Percentiles rank a stretch among this genome's conserved stretches.
Evolutionary conservation across 2,113 vertebrate species (phyloP).

Genomic region (Grallaria varia): DNA sequence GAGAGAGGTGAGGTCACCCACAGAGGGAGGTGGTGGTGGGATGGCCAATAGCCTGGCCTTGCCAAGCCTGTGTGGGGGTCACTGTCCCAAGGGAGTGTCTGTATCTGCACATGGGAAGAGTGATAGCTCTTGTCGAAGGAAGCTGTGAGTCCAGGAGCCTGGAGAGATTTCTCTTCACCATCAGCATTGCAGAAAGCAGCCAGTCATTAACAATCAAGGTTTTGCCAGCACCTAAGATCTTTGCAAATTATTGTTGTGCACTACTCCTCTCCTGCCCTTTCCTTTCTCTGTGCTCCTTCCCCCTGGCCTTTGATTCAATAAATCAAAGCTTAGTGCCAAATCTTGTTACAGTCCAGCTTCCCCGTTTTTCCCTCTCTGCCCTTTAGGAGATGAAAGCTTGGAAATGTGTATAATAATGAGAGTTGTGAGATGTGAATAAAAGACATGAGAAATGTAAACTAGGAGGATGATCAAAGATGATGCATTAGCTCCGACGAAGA

Average conservation of each 20-base stretch:
- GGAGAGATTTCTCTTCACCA: not conserved
- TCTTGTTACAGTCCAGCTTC: constrained; percentile 33
- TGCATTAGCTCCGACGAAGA: not conserved
- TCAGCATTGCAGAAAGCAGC: not conserved
- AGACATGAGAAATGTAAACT: constrained; percentile 43
- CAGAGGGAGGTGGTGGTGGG: not conserved
- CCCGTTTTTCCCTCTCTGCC: not conserved
- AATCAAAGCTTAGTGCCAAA: constrained; percentile 54
- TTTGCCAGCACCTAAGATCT: not conserved
- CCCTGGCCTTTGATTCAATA: constrained; percentile 36
- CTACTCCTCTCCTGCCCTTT: constrained; percentile 9
- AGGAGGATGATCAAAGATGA: constrained; percentile 42
- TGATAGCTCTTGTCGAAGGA: not conserved
- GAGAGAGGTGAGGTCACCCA: not conserved
- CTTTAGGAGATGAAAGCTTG: constrained; percentile 48
- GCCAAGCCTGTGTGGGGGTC: not conserved
- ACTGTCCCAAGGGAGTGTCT: accelerated
- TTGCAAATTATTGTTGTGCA: not conserved
- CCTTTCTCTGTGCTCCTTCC: not conserved
- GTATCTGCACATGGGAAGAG: not conserved
- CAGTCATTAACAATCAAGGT: not conserved
- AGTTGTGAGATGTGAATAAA: not conserved
- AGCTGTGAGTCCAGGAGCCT: not conserved
- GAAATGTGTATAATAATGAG: constrained; percentile 43
- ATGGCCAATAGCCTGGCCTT: not conserved